Conservation (phyloP, 2,888 invertebrate genomes). For the Tipula confusa region DNA sequence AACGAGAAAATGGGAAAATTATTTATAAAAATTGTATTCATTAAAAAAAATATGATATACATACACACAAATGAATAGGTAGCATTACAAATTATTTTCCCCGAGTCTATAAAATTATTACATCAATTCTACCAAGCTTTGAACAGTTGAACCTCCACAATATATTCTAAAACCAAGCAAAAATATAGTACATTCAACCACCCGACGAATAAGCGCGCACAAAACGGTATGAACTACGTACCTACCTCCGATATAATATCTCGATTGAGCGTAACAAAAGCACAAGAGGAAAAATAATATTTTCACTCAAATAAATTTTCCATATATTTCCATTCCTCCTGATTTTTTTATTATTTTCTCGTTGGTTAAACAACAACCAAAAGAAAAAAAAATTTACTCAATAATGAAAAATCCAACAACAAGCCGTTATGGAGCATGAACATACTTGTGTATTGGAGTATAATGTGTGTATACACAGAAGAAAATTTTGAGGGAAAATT, state of each 20-base stretch:
- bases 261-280: neutral
- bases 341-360: neutral
- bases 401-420: neutral
- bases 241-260: neutral
- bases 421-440: neutral
- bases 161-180: neutral
- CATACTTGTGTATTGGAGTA: too few relatives aligned
- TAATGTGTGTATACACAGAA: neutral
- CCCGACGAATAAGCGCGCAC: neutral
- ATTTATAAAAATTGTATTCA: neutral
- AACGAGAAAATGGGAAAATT: neutral
- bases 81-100: neutral
- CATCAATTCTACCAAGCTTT: neutral
- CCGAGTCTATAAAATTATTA: neutral
- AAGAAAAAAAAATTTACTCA: slow-evolving; percentile 13
- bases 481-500: neutral
- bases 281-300: neutral
- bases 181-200: neutral
- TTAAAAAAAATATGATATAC: neutral
- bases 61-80: too few relatives aligned
- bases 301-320: neutral
- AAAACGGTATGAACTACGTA: neutral
- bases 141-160: neutral
- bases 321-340: neutral
- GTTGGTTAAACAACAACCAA: slow-evolving; percentile 5